Evolutionary conservation across 2,888 invertebrate genomes (phyloP), one percentile per base, ranked within the genome.

Genomic region (Drosophila longiperda): DNA sequence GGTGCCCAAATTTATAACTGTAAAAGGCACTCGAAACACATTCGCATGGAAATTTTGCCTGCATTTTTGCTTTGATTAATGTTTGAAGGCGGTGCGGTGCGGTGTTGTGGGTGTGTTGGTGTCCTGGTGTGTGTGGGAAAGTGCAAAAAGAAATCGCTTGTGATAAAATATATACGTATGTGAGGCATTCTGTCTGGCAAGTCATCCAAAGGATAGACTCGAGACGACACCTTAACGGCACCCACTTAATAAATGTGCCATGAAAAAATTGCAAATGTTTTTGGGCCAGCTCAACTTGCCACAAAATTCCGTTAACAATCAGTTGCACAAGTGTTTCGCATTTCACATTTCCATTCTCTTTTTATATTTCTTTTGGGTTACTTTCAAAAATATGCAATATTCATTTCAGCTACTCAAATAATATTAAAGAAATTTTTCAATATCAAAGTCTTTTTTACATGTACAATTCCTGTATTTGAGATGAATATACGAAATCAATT

Each of bases 21-120:
- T 72, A 82, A 83, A 88, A 90, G 90, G 89, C 90, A 88, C 84
- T 85, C 78, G 90, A 90, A 85, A 75, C 89, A 88, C 89, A 85
- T 73, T 86, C 84, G 87, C 74, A 77, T 86, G 90, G 87, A 84
- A 84, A 84, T 84, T 82, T 85, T 65, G 87, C 80, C 55, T 80
- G 71, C 83, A 76, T 82, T 75, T 86, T 90, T 82, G 68, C 84
- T 88, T 90, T 85, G 90, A 85, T 85, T 85, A 90, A 85, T 85
- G 84, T 90, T 38, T 26, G 38, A 12, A 3, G 4, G 33, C 9
- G 50, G 1, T 17, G 50, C 9, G 50, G 1, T 17, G 50, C n/a
- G 36, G 4, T 11, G 20, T 5, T 23, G 9, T 7, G 34, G 26
- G 26, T 26, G 26, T 0, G 11, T 1, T 7, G 55, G 12, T 15